Evolutionary conservation across 2,888 invertebrate species (phyloP).

Genomic region (Brachyptera risi): DNA sequence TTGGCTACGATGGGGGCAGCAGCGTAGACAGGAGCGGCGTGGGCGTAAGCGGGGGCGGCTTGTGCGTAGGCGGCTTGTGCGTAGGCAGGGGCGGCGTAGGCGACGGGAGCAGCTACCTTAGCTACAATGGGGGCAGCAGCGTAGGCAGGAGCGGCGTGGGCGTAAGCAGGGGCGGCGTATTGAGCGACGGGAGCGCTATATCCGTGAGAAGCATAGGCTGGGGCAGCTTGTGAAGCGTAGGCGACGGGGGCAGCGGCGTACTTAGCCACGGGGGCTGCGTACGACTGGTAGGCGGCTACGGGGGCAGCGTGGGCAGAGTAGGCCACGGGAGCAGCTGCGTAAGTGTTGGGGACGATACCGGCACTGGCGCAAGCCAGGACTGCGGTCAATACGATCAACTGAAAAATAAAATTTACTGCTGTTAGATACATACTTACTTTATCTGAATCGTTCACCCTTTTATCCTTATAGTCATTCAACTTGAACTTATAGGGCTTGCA

Average conservation of each 20-base stretch:
- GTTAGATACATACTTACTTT: no score
- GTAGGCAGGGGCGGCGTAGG: slow-evolving; percentile 19
- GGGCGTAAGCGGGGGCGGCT: slow-evolving; percentile 31
- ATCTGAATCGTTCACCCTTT: no score
- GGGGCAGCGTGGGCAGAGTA: slow-evolving; percentile 34
- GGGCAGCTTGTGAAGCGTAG: slow-evolving; percentile 28
- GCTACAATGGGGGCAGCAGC: slow-evolving; percentile 29
- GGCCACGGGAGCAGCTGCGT: slow-evolving; percentile 38
- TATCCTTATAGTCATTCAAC: no score
- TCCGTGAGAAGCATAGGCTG: slow-evolving; percentile 29
- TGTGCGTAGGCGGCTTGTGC: slow-evolving; percentile 33
- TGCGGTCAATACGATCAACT: slow-evolving; percentile 26
- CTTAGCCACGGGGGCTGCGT: slow-evolving; percentile 29
- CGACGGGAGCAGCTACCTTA: slow-evolving; percentile 23
- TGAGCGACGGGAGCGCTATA: slow-evolving; percentile 31
- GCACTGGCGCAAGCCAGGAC: slow-evolving; percentile 25
- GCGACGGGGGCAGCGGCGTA: slow-evolving; percentile 34
- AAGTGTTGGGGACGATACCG: slow-evolving; percentile 27
- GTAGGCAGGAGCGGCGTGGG: slow-evolving; percentile 34
- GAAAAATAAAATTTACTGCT: no score
- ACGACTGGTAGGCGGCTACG: slow-evolving; percentile 33
- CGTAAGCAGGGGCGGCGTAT: slow-evolving; percentile 21
- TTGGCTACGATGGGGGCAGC: slow-evolving; percentile 39
- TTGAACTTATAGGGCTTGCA: no score
- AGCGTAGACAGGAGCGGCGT: slow-evolving; percentile 32